Conservation (phyloP, 2,888 invertebrate genomes). For the Lithosia quadra region DNA sequence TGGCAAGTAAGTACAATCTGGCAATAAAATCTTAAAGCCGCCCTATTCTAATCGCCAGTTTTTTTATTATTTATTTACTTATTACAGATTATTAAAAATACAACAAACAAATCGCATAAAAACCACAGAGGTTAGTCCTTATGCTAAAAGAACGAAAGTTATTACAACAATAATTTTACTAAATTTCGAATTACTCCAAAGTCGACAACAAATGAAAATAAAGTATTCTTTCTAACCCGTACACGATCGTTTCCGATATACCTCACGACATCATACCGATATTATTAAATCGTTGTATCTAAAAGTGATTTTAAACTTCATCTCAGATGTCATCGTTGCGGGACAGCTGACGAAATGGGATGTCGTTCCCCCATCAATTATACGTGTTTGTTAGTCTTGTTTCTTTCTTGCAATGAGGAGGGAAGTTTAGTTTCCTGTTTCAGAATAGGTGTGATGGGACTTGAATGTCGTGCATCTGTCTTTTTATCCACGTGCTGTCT, state of each 20-base stretch:
- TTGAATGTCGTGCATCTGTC: conserved; percentile 47
- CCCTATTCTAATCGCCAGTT: no score
- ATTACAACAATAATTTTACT: no score
- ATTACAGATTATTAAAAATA: no score
- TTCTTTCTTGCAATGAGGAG: conserved; percentile 51
- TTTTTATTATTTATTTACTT: no score
- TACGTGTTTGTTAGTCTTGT: conserved; percentile 51
- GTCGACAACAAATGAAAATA: neutral
- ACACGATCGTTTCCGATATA: neutral
- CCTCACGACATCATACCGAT: conserved; percentile 17
- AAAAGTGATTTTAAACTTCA: conserved; percentile 55
- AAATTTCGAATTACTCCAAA: neutral
- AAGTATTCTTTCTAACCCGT: neutral
- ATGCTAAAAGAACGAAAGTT: no score
- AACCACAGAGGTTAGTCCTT: no score
- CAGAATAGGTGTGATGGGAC: conserved; percentile 58
- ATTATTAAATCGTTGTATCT: conserved; percentile 31
- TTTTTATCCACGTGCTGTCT: conserved; percentile 34
- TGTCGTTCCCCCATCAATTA: conserved; percentile 70
- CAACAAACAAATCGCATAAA: no score
- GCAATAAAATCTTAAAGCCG: no score
- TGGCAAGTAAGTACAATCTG: no score
- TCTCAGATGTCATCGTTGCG: conserved; percentile 64
- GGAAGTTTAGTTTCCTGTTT: conserved; percentile 61
- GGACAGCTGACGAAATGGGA: conserved; percentile 67